Conservation (phyloP, 1,140 invertebrate species). For the Phortica variegata region DNA sequence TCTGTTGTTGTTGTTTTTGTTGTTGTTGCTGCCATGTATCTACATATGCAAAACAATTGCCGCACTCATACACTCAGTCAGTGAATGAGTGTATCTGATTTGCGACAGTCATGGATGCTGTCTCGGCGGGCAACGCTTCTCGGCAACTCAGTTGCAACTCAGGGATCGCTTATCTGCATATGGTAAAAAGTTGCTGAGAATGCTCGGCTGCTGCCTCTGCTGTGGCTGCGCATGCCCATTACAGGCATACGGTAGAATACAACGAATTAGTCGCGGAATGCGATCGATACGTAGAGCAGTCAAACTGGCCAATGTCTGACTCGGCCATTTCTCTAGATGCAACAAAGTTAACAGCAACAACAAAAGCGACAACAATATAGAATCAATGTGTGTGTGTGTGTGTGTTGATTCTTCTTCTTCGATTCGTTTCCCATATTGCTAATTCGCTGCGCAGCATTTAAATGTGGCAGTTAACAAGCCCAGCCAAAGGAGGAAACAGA, state of each 20-base stretch:
- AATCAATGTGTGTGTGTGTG: background rate
- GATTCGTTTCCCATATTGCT: constrained; percentile 55
- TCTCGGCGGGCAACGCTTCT: too few species aligned
- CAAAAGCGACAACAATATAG: constrained; percentile 24
- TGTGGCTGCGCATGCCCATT: constrained; percentile 1
- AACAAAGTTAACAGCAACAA: background rate
- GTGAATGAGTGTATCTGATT: constrained; percentile 37
- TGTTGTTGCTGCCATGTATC: constrained; percentile 20
- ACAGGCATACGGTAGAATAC: constrained; percentile 27
- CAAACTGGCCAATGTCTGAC: constrained; percentile 26
- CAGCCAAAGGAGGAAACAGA: constrained; percentile 5
- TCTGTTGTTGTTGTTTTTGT: background rate
- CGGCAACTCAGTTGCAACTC: constrained; percentile 27
- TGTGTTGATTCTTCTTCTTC: constrained; percentile 28
- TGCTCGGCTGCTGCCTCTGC: constrained; percentile 11
- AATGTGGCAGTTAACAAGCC: constrained; percentile 2
- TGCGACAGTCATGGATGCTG: constrained; percentile 38
- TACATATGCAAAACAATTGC: constrained; percentile 46
- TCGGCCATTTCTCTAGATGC: too few species aligned
- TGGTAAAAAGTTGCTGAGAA: constrained; percentile 46
- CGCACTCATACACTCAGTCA: background rate
- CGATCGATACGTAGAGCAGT: constrained; percentile 54
- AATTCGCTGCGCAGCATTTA: constrained; percentile 26
- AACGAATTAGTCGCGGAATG: constrained; percentile 53
- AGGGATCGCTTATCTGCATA: constrained; percentile 30